Evolutionary conservation across 2,797 vertebrate genomes (phyloP), one percentile per base, ranked within the genome.

Genomic region (Acrocephalus scirpaceus): DNA sequence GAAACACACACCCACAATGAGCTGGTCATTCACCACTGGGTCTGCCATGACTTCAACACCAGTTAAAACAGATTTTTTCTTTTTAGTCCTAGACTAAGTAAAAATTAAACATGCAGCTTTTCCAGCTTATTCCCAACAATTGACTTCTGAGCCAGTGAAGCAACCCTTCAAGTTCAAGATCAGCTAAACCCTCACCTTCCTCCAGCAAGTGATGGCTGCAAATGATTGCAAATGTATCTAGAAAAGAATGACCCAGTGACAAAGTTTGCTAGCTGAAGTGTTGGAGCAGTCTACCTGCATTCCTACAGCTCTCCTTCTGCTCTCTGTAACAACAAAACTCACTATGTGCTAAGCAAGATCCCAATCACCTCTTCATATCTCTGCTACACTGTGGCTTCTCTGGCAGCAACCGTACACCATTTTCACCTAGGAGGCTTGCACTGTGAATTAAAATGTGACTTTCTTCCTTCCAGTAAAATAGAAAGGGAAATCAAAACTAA

Each of bases 181-280:
- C 9, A 67, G 20, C 40, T 71, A 40, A 70, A 26, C 11, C 34
- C 16, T 54, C 29, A 14, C 10, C 26, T 73, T 73, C 22, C 32
- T 71, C 20, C 38, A 71, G 42, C 38, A 74, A 74, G 19, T 1
- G 13, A 26, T 9, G 9, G 38, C 23, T 29, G 16, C 13, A 6
- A 0, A 0, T 18, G 21, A 26, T 21, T 27, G 16, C 27, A 86
- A 56, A 44, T 0, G 1, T 5, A 5, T 9, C n/a, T 42, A n/a
- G 45, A 25, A 42, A 61, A 54, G 50, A 56, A 45, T 8, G 26
- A 45, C 30, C 11, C 47, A 34, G 15, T 48, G 29, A 64, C 21
- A 51, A 53, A 50, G 25, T 60, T 54, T 72, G 70, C 22, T 22
- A 17, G 44, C 62, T 58, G 77, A 87, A 38, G 47, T 27, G 42